phyloP scores from a whole-genome alignment of 2,888 invertebrate genomes.

The Atrina japonica region DNA sequence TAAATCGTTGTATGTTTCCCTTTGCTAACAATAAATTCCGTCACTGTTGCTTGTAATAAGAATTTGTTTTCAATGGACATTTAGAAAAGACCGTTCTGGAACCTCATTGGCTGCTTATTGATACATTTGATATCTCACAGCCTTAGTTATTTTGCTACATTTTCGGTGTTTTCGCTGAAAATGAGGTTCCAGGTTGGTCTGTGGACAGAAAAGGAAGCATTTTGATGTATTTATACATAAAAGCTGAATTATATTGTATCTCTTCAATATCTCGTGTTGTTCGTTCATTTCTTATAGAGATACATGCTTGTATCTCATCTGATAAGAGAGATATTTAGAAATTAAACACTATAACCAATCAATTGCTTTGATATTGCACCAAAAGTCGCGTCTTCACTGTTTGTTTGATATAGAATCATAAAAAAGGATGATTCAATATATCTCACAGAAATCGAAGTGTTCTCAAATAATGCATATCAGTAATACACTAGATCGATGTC shows the following conservation, averaged over 20 bases:
- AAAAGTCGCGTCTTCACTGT: too few species aligned
- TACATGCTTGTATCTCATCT: too few species aligned
- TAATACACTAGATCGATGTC: too few species aligned
- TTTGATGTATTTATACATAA: conserved; percentile 9
- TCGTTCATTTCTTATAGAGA: too few species aligned
- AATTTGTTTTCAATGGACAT: conserved; percentile 11
- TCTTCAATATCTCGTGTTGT: neutral
- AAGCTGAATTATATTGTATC: conserved; percentile 3
- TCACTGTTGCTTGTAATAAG: conserved; percentile 36
- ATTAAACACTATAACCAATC: too few species aligned
- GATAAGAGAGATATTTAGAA: too few species aligned
- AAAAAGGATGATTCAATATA: too few species aligned
- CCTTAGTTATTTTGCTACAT: too few species aligned
- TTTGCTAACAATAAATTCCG: conserved; percentile 48
- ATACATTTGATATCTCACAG: neutral
- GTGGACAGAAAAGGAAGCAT: neutral
- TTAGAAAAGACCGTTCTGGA: conserved; percentile 1
- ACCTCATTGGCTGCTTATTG: conserved; percentile 16
- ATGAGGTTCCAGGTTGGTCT: conserved; percentile 13
- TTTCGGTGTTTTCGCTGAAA: neutral
- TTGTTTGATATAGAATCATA: too few species aligned
- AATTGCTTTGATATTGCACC: too few species aligned
- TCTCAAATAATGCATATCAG: too few species aligned
- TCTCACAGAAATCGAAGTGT: too few species aligned
- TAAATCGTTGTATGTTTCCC: conserved; percentile 27